Evolutionary conservation across 2,888 invertebrate genomes (phyloP).

Genomic region (Rhabditophanes sp.): DNA sequence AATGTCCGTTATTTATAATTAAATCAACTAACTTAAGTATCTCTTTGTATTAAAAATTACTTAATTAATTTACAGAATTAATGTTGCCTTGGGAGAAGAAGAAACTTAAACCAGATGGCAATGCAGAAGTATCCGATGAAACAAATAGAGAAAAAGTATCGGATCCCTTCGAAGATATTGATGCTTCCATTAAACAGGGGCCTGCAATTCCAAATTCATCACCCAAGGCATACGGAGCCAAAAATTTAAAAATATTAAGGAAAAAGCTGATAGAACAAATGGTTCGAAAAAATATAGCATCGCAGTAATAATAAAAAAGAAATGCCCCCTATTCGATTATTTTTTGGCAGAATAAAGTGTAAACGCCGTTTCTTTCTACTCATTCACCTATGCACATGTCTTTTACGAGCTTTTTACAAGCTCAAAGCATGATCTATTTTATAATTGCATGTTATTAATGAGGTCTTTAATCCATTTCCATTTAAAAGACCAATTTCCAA

Average conservation of each 20-base stretch:
- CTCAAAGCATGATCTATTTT: too few relatives aligned
- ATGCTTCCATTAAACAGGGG: background rate
- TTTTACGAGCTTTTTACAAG: too few relatives aligned
- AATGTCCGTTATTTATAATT: background rate
- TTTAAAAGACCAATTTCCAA: too few relatives aligned
- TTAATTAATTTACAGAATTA: background rate
- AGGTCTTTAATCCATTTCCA: too few relatives aligned
- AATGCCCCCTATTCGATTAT: too few relatives aligned
- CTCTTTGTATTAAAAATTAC: too few relatives aligned
- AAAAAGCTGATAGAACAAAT: background rate
- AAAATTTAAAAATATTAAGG: background rate
- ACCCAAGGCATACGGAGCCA: background rate
- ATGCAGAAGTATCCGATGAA: constrained; percentile 3
- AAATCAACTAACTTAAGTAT: too few relatives aligned
- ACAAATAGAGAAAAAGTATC: constrained; percentile 7
- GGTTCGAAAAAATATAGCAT: background rate
- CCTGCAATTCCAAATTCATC: background rate
- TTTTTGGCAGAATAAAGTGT: too few relatives aligned
- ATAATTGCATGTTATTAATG: too few relatives aligned
- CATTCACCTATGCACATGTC: too few relatives aligned
- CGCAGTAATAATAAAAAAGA: too few relatives aligned
- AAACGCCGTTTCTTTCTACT: too few relatives aligned
- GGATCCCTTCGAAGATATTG: constrained; percentile 1
- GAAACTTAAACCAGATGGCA: constrained; percentile 7
- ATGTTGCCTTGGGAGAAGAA: constrained; percentile 4